A percentile compares a stretch with the other conserved stretches of the same genome.
phyloP scores from a whole-genome alignment of 2,888 invertebrate species.

The Merodon equestris region DNA sequence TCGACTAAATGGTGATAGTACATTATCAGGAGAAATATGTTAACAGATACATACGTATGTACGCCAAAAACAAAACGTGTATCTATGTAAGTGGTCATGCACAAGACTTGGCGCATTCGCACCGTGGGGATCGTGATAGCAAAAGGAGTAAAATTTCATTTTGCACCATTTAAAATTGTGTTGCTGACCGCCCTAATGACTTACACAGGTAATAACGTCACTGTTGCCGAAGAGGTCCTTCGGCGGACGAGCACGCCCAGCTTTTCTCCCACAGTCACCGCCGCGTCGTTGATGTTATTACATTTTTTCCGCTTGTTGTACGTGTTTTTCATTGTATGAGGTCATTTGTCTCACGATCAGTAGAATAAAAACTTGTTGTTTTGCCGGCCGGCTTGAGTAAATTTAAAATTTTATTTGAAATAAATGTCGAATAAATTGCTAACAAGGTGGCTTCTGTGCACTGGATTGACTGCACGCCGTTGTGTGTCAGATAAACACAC shows the following conservation, averaged over 20 bases:
- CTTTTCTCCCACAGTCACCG: slow-evolving; percentile 57
- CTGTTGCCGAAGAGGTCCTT: slow-evolving; percentile 44
- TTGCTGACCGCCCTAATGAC: slow-evolving; percentile 59
- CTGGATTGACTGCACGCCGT: slow-evolving; percentile 40
- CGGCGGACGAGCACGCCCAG: slow-evolving; percentile 61
- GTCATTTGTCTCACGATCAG: slow-evolving; percentile 61
- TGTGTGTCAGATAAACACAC: no score
- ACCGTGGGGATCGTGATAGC: slow-evolving; percentile 56
- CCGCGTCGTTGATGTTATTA: slow-evolving; percentile 38
- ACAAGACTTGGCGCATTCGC: slow-evolving; percentile 13
- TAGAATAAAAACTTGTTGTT: slow-evolving; percentile 51
- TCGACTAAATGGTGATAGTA: slow-evolving; percentile 60
- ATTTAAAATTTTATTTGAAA: slow-evolving; percentile 63
- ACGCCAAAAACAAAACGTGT: slow-evolving; percentile 3
- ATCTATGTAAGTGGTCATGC: not conserved
- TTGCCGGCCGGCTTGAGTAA: slow-evolving; percentile 48
- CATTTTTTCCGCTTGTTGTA: slow-evolving; percentile 30
- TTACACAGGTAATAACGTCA: slow-evolving; percentile 60
- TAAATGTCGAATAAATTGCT: slow-evolving; percentile 65
- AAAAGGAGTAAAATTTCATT: slow-evolving; percentile 41
- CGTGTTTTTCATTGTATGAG: slow-evolving; percentile 46
- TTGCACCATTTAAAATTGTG: slow-evolving; percentile 60
- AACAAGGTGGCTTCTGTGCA: slow-evolving; percentile 64
- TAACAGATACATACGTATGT: slow-evolving; percentile 27
- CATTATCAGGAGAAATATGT: slow-evolving; percentile 57